Evolutionary conservation across 2,888 invertebrate species (phyloP).

Genomic region (Anorthoa munda): DNA sequence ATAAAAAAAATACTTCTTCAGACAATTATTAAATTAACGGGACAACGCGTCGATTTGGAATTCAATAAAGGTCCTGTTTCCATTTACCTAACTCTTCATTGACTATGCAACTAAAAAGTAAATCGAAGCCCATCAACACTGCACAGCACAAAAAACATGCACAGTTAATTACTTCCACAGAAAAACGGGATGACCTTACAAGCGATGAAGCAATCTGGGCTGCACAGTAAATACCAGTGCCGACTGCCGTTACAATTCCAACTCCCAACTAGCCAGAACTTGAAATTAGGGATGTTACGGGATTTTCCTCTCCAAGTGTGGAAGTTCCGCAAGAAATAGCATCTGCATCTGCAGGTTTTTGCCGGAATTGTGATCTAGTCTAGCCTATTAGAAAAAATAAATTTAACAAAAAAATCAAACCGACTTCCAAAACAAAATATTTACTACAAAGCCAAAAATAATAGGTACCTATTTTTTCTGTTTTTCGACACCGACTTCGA

Average conservation of each 20-base stretch:
- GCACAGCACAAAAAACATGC: neutral
- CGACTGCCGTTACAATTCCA: constrained; percentile 34
- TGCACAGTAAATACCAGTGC: constrained; percentile 2
- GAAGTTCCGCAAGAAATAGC: neutral
- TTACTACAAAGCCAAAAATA: too few species aligned
- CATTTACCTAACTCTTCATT: neutral
- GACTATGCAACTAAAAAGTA: neutral
- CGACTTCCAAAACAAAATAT: too few species aligned
- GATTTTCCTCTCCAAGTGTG: neutral
- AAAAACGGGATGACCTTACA: constrained; percentile 27
- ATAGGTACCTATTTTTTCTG: too few species aligned
- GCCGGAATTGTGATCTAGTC: too few species aligned
- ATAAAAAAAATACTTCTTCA: too few species aligned
- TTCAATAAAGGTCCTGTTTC: neutral
- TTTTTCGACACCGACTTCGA: too few species aligned
- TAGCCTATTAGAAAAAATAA: too few species aligned
- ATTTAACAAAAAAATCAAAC: too few species aligned
- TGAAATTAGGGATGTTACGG: neutral
- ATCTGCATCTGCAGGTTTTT: too few species aligned
- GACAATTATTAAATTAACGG: too few species aligned
- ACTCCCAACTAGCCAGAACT: constrained; percentile 32
- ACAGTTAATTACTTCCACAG: constrained; percentile 18
- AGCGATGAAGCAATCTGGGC: constrained; percentile 30
- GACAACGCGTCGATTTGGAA: too few species aligned
- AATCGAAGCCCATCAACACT: neutral